Evolutionary conservation across 2,888 invertebrate species (phyloP).

Genomic region (Augiades crinisus): DNA sequence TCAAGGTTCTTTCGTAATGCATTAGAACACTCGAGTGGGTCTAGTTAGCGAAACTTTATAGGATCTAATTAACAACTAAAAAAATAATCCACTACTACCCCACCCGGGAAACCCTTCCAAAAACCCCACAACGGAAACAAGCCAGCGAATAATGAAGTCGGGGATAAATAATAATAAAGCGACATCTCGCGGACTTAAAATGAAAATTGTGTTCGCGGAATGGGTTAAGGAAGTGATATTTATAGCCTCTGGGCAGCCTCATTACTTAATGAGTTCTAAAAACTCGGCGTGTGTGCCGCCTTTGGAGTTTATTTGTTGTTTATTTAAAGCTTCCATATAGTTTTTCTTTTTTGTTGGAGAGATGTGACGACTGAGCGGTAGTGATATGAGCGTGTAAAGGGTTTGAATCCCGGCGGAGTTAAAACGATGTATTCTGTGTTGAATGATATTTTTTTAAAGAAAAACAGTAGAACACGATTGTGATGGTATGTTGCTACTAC

Average conservation of each 20-base stretch:
- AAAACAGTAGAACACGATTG: too few relatives aligned
- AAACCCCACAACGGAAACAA: slow-evolving; percentile 16
- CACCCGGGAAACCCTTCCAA: slow-evolving; percentile 31
- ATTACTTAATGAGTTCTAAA: slow-evolving; percentile 57
- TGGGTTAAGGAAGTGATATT: slow-evolving; percentile 76
- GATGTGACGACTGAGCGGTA: too few relatives aligned
- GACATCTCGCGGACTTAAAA: slow-evolving; percentile 66
- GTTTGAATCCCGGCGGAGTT: too few relatives aligned
- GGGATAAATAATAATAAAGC: slow-evolving; percentile 69
- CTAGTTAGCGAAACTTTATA: too few relatives aligned
- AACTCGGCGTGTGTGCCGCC: slow-evolving; percentile 21
- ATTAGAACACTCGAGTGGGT: too few relatives aligned
- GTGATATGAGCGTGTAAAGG: too few relatives aligned
- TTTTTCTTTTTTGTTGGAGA: too few relatives aligned
- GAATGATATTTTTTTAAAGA: too few relatives aligned
- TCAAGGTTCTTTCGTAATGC: too few relatives aligned
- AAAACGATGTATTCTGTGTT: too few relatives aligned
- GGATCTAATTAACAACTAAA: too few relatives aligned
- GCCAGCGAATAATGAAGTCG: slow-evolving; percentile 40
- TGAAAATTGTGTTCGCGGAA: slow-evolving; percentile 71
- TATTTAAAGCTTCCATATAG: background rate
- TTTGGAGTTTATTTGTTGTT: background rate
- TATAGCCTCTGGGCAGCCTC: slow-evolving; percentile 48
- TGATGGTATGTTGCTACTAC: too few relatives aligned
- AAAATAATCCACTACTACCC: slow-evolving; percentile 23